A percentile compares a stretch with the other conserved stretches of the same genome.
These are phyloP conservation scores for Nibea coibor DNA, from an alignment of 2,113 vertebrate genomes.

Conservation along the genomic window DNA sequence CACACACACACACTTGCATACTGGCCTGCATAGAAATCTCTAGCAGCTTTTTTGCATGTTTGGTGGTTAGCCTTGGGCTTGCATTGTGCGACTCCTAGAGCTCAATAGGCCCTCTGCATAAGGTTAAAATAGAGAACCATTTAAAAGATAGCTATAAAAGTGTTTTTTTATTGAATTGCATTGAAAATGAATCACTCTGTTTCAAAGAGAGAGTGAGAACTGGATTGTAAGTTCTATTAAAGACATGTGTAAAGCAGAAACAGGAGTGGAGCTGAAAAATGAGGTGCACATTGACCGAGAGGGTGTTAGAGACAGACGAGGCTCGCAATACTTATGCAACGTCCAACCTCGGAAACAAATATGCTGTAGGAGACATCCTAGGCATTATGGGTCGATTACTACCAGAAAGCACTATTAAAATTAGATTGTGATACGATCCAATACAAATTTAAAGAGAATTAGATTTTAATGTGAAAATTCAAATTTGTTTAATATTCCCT, in stretches of 20 bases:
- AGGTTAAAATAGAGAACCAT: neutral
- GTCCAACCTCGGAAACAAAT: neutral
- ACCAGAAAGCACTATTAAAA: neutral
- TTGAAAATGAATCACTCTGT: constrained; percentile 7
- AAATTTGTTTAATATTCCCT: constrained; percentile 8
- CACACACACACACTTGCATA: neutral
- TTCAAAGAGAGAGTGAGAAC: neutral
- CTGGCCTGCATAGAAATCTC: neutral
- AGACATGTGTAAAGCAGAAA: constrained; percentile 8
- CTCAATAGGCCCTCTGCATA: neutral
- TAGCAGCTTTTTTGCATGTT: neutral
- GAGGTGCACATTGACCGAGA: neutral
- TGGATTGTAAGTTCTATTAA: neutral
- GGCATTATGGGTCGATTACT: neutral
- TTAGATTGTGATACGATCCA: neutral
- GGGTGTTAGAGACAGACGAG: neutral
- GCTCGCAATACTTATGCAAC: neutral
- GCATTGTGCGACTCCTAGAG: neutral
- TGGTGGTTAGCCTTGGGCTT: constrained; percentile 1
- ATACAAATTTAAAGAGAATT: constrained; percentile 4
- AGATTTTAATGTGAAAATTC: neutral
- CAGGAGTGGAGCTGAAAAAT: neutral
- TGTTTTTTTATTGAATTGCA: neutral
- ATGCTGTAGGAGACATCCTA: neutral
- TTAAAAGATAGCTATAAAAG: neutral